These are phyloP conservation scores for Acholoe squamosa DNA, from an alignment of 2,888 invertebrate species.

Conservation along the genomic window DNA sequence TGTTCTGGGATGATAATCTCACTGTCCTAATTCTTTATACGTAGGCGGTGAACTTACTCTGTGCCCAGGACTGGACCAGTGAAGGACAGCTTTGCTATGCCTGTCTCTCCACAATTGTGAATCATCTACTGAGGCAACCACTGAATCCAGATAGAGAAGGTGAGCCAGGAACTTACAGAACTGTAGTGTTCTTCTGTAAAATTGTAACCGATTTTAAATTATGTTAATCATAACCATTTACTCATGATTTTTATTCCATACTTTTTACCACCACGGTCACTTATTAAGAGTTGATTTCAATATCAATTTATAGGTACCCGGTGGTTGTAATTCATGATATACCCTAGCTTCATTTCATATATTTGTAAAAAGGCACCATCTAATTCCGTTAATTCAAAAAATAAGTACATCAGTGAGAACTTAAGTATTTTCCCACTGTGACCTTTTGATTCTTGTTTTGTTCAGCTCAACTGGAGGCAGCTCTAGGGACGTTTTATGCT, in stretches of 20 bases:
- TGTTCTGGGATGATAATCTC: no score
- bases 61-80: slow-evolving; percentile 90
- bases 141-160: slow-evolving; percentile 87
- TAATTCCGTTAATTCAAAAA: background rate
- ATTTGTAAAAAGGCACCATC: background rate
- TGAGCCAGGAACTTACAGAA: slow-evolving; percentile 70
- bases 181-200: no score
- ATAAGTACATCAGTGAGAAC: background rate
- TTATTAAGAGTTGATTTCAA: no score
- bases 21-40: no score
- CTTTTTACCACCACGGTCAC: no score
- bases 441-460: background rate
- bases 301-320: no score
- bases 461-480: slow-evolving; percentile 88
- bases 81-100: slow-evolving; percentile 90
- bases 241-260: no score
- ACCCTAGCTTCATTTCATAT: no score
- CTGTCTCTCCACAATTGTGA: slow-evolving; percentile 89
- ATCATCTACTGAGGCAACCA: slow-evolving; percentile 86
- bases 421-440: background rate
- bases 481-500: slow-evolving; percentile 91
- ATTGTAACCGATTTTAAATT: no score
- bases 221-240: no score
- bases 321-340: no score
- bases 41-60: slow-evolving; percentile 87